Percentiles rank a stretch among this genome's conserved stretches.
These are phyloP conservation scores for Bos javanicus DNA, from an alignment of 2,113 vertebrate genomes.

Conservation along the genomic window DNA sequence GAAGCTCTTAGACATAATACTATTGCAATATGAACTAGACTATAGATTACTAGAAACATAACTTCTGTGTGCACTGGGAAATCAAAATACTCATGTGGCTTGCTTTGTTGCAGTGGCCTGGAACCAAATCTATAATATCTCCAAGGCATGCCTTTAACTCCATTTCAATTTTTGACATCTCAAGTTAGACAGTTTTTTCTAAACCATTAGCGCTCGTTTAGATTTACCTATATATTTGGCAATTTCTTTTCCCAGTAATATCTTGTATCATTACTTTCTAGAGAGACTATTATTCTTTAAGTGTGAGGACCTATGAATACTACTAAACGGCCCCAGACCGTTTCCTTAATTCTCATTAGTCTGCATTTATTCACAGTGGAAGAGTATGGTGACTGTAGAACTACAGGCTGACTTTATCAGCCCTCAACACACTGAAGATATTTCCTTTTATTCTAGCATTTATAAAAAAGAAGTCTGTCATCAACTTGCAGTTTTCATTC, in stretches of 20 bases:
- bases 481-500: neutral
- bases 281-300: neutral
- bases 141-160: neutral
- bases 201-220: neutral
- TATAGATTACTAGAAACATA: neutral
- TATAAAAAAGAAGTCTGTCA: neutral
- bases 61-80: neutral
- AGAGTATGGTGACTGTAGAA: neutral
- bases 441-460: neutral
- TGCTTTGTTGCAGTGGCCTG: neutral
- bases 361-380: neutral
- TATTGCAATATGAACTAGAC: neutral
- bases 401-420: neutral
- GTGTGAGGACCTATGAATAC: neutral
- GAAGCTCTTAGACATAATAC: neutral
- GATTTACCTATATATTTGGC: neutral
- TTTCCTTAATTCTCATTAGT: neutral
- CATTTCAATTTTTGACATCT: neutral
- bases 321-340: neutral
- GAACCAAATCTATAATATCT: neutral
- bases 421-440: neutral
- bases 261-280: neutral
- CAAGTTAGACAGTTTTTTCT: neutral
- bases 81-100: neutral
- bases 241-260: neutral